A percentile compares a stretch with the other conserved stretches of the same genome.
Conservation (phyloP, 2,113 vertebrate genomes). For the Xiphias gladius region DNA sequence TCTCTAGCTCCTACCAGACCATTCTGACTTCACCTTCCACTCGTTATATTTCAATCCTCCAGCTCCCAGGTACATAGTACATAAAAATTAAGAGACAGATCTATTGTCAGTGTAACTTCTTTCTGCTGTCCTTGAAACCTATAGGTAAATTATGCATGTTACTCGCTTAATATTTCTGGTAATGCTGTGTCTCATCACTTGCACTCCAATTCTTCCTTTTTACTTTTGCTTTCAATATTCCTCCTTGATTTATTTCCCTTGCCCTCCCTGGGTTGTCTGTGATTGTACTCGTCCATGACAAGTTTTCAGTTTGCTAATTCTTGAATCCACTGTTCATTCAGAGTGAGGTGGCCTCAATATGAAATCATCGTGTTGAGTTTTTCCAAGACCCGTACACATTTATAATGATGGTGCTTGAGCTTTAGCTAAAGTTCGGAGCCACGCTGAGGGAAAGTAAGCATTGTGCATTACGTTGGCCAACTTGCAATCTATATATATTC, state of each 20-base stretch:
- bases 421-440: slow-evolving; percentile 6
- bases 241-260: slow-evolving; percentile 8
- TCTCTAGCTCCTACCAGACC: slow-evolving; percentile 2
- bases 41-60: slow-evolving; percentile 2
- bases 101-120: neutral
- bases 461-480: neutral
- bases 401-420: neutral
- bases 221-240: neutral
- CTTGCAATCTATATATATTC: slow-evolving; percentile 24
- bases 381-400: slow-evolving; percentile 8
- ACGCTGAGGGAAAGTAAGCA: neutral
- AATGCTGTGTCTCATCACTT: neutral
- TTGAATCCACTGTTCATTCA: slow-evolving; percentile 21
- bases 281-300: neutral
- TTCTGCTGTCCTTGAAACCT: neutral
- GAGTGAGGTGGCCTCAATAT: slow-evolving; percentile 10
- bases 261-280: neutral
- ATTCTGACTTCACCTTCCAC: neutral
- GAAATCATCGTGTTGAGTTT: slow-evolving; percentile 29
- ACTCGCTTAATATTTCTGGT: neutral
- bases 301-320: slow-evolving; percentile 10
- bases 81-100: neutral
- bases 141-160: neutral
- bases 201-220: neutral
- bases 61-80: neutral